These are phyloP conservation scores for Sussaba pulchella DNA, from an alignment of 2,888 invertebrate species.

Conservation along the genomic window DNA sequence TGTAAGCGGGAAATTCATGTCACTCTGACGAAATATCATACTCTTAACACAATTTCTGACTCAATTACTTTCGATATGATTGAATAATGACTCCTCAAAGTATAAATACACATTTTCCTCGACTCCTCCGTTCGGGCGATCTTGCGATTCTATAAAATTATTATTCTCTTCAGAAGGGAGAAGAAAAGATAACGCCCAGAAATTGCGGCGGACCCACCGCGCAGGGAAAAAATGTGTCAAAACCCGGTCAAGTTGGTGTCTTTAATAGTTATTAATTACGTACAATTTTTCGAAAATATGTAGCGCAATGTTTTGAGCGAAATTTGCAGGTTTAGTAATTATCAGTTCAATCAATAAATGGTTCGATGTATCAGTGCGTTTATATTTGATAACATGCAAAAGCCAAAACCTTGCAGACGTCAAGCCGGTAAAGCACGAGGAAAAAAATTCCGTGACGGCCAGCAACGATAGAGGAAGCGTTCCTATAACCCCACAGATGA, in stretches of 20 bases:
- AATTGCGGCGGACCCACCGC: constrained; percentile 10
- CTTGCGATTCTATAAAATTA: not conserved
- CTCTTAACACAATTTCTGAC: not conserved
- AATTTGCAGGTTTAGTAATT: no score
- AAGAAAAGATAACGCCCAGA: not conserved
- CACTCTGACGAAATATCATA: not conserved
- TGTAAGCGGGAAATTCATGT: no score
- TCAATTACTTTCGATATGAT: not conserved
- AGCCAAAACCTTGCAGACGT: not conserved
- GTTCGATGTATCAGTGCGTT: no score
- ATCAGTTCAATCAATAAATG: no score
- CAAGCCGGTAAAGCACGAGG: not conserved
- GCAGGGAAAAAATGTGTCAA: constrained; percentile 33
- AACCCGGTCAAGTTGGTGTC: not conserved
- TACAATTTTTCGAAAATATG: not conserved
- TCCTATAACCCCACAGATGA: constrained; percentile 74
- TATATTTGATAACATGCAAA: not conserved
- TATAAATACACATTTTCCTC: not conserved
- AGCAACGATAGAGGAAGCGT: constrained; percentile 42
- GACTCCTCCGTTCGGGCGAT: not conserved
- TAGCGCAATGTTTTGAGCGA: no score
- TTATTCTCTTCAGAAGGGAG: constrained; percentile 12
- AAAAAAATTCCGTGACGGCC: not conserved
- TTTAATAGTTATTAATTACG: not conserved
- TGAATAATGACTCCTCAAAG: constrained; percentile 15